phyloP scores from a whole-genome alignment of 1,140 invertebrate species.

The Trichonephila clavata region DNA sequence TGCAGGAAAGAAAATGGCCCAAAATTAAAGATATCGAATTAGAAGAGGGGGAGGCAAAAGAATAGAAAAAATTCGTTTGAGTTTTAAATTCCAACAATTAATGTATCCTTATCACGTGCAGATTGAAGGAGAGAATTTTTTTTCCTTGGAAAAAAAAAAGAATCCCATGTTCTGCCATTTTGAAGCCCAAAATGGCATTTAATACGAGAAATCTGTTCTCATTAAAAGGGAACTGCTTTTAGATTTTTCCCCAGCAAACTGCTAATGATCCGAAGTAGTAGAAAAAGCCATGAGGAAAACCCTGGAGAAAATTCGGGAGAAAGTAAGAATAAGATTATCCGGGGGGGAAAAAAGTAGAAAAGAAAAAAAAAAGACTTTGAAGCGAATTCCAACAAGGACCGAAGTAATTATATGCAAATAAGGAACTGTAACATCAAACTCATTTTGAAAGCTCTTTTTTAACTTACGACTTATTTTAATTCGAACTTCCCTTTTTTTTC shows the following conservation, averaged over 20 bases:
- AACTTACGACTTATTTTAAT: slow-evolving; percentile 66
- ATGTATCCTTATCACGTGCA: slow-evolving; percentile 65
- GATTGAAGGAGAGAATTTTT: not conserved
- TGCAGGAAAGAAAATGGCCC: not conserved
- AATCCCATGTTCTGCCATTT: slow-evolving; percentile 48
- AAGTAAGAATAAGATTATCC: slow-evolving; percentile 69
- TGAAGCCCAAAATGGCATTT: slow-evolving; percentile 66
- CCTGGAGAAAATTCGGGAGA: slow-evolving; percentile 37
- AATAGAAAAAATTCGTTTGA: not conserved
- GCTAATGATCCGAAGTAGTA: slow-evolving; percentile 69
- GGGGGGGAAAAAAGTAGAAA: not conserved
- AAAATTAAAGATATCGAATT: slow-evolving; percentile 35
- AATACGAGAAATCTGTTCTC: slow-evolving; percentile 74
- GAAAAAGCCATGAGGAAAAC: slow-evolving; percentile 40
- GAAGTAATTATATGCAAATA: slow-evolving; percentile 75
- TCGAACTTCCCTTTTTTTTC: slow-evolving; percentile 47
- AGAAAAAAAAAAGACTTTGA: not conserved
- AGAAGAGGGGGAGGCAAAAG: not conserved
- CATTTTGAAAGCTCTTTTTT: slow-evolving; percentile 69
- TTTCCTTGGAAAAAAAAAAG: slow-evolving; percentile 1
- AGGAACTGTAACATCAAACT: slow-evolving; percentile 72
- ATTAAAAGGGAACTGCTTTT: slow-evolving; percentile 35
- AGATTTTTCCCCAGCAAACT: slow-evolving; percentile 53
- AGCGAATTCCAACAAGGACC: slow-evolving; percentile 62
- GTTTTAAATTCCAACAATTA: slow-evolving; percentile 73